phyloP scores from a whole-genome alignment of 2,888 invertebrate genomes.

The Sarcophaga carnaria region DNA sequence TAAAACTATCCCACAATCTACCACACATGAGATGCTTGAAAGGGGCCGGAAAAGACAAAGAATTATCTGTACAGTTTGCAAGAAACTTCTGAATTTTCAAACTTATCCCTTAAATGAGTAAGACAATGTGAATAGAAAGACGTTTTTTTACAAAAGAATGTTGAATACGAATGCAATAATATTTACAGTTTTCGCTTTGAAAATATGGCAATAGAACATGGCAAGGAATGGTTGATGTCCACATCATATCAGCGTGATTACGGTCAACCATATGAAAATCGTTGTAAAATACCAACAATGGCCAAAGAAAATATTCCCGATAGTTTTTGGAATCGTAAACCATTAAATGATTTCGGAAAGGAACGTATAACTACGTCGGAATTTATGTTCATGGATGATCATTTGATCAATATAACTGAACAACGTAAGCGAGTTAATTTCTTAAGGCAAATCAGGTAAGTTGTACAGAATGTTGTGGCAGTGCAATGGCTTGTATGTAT shows the following conservation, averaged over 20 bases:
- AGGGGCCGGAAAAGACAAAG: conserved; percentile 42
- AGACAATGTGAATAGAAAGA: conserved; percentile 16
- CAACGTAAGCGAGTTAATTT: conserved; percentile 66
- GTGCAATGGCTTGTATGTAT: not conserved
- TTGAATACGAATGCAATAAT: not conserved
- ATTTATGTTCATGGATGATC: conserved; percentile 70
- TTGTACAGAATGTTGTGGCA: not conserved
- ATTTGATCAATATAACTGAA: conserved; percentile 60
- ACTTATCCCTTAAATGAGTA: conserved; percentile 67
- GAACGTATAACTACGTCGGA: conserved; percentile 49
- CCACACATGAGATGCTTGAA: conserved; percentile 70
- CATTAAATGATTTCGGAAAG: conserved; percentile 66
- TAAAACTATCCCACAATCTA: conserved; percentile 46
- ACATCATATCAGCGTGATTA: conserved; percentile 68
- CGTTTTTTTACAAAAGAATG: conserved; percentile 3
- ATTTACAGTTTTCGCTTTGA: conserved; percentile 61
- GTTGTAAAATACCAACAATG: conserved; percentile 18
- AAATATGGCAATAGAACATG: conserved; percentile 33
- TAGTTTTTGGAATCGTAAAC: conserved; percentile 64
- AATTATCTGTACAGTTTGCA: not conserved
- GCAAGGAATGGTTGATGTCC: conserved; percentile 12
- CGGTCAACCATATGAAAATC: conserved; percentile 25
- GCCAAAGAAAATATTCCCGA: conserved; percentile 48
- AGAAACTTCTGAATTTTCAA: conserved; percentile 67
- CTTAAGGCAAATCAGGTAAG: conserved; percentile 69